Conservation (phyloP, 2,113 vertebrate genomes). For the Tyrannus savana region DNA sequence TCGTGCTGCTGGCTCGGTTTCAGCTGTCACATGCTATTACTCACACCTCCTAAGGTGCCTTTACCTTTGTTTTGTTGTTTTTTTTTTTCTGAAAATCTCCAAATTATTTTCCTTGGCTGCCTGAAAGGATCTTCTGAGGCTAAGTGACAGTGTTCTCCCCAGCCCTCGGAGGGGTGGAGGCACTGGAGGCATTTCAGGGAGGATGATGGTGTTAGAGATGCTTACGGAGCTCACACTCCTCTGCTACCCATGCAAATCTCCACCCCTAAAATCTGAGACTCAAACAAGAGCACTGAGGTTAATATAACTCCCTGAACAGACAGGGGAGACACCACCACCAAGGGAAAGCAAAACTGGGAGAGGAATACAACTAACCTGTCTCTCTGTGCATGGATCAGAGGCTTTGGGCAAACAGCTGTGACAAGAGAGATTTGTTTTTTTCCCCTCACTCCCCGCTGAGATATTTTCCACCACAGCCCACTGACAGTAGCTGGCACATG, state of each 20-base stretch:
- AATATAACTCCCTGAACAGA: background rate
- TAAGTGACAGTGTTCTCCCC: background rate
- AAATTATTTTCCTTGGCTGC: background rate
- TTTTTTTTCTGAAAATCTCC: background rate
- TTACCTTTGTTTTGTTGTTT: background rate
- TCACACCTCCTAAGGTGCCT: background rate
- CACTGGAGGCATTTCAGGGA: background rate
- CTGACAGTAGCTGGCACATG: background rate
- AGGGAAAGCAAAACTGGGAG: background rate
- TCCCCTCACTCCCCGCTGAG: background rate
- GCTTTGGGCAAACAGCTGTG: background rate
- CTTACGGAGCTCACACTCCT: background rate
- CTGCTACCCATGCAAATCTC: background rate
- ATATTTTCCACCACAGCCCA: background rate
- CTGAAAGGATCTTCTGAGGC: background rate
- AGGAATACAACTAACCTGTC: background rate
- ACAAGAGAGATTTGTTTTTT: background rate
- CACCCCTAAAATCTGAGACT: background rate
- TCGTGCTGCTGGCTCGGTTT: background rate
- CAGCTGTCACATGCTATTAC: background rate
- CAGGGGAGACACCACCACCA: background rate
- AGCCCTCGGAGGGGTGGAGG: rapidly evolving
- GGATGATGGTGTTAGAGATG: background rate
- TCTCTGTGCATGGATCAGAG: background rate
- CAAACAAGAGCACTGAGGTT: background rate